Conservation (phyloP, 2,797 vertebrate genomes). For the Paramormyrops hopkinsi region DNA sequence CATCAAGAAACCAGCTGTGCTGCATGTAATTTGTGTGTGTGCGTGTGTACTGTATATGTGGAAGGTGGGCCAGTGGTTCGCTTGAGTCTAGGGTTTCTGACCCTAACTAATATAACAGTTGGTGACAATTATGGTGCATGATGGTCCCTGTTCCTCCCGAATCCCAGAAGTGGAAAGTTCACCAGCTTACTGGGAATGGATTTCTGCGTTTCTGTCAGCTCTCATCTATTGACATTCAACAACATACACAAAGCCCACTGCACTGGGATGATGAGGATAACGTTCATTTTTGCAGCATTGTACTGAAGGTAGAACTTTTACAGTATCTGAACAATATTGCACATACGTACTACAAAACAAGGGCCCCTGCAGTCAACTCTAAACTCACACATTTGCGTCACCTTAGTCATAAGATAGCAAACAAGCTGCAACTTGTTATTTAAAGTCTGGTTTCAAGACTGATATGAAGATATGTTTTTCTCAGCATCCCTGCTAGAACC, state of each 20-base stretch:
- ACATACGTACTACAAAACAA: background rate
- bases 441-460: background rate
- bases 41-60: background rate
- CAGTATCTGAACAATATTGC: background rate
- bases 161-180: background rate
- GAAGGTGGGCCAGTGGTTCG: too few relatives aligned
- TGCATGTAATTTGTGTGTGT: background rate
- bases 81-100: background rate
- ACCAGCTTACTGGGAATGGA: background rate
- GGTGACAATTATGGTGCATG: background rate
- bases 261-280: background rate
- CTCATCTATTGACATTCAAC: slow-evolving; percentile 7
- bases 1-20: slow-evolving; percentile 23
- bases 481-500: background rate
- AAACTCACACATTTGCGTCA: background rate
- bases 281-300: background rate
- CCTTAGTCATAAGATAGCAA: background rate
- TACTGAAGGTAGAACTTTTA: background rate
- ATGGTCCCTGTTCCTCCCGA: background rate
- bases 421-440: background rate
- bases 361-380: background rate
- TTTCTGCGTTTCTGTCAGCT: background rate
- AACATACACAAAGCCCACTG: background rate
- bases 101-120: background rate
- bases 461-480: background rate